Evolutionary conservation across 2,797 vertebrate species (phyloP).

Genomic region (Pseudopleuronectes americanus): DNA sequence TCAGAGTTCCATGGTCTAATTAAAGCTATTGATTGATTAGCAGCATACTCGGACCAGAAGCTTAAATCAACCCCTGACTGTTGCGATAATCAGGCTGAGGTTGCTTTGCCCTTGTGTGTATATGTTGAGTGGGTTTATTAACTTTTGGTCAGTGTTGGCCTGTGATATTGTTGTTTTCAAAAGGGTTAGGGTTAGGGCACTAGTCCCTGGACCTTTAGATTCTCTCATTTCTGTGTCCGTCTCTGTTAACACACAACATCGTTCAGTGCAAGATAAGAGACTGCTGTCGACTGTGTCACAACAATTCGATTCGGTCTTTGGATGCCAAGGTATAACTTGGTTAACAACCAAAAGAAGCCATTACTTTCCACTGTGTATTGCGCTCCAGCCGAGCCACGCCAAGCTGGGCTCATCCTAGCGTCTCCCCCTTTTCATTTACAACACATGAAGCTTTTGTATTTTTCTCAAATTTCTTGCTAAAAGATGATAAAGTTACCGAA

Average conservation of each 20-base stretch:
- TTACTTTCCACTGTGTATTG: constrained; percentile 58
- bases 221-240: constrained; percentile 9
- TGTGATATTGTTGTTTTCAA: constrained; percentile 1
- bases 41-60: constrained; percentile 21
- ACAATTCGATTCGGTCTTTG: constrained; percentile 38
- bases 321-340: constrained; percentile 42
- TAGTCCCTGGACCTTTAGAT: not conserved
- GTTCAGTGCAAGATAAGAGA: constrained; percentile 11
- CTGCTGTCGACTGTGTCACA: constrained; percentile 8
- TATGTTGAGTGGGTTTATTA: constrained; percentile 47
- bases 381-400: constrained; percentile 33
- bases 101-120: constrained; percentile 33
- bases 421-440: constrained; percentile 41
- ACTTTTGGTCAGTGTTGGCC: constrained; percentile 6
- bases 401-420: constrained; percentile 31
- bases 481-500: constrained; percentile 29
- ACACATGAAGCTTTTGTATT: constrained; percentile 34
- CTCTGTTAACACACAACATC: not conserved
- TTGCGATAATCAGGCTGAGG: constrained; percentile 36
- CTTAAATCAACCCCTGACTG: constrained; percentile 51
- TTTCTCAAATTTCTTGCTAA: constrained; percentile 10
- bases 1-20: constrained; percentile 47
- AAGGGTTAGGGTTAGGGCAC: too few relatives aligned
- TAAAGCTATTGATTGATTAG: constrained; percentile 53
- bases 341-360: constrained; percentile 55